Percentiles rank a stretch among this genome's conserved stretches.
phyloP scores from a whole-genome alignment of 2,113 vertebrate species.

The Pardalotus punctatus region DNA sequence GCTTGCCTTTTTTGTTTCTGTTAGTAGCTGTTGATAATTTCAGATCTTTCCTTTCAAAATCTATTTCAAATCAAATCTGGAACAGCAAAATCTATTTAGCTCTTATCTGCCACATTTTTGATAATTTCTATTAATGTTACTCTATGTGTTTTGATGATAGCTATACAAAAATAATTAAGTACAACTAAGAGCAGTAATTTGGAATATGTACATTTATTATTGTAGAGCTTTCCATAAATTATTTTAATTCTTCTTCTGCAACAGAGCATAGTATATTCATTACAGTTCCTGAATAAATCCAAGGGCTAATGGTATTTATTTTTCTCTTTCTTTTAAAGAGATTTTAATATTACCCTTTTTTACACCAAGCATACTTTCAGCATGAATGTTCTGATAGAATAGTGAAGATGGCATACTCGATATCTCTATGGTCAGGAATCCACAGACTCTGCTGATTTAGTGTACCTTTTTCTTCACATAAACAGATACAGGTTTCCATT shows the following conservation, averaged over 20 bases:
- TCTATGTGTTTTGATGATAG: neutral
- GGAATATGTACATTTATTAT: neutral
- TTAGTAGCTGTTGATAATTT: conserved; percentile 50
- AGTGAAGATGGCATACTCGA: neutral
- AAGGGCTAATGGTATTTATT: neutral
- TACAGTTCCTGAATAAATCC: neutral
- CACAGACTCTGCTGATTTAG: neutral
- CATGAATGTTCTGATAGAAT: neutral
- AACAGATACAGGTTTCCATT: neutral
- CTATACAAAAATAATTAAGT: conserved; percentile 24
- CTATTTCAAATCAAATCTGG: neutral
- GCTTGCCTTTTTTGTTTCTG: conserved; percentile 48
- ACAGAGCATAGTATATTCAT: neutral
- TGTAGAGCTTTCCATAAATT: neutral
- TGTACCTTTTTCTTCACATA: neutral
- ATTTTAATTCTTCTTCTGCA: neutral
- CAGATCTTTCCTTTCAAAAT: conserved; percentile 33
- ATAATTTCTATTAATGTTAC: conserved; percentile 28
- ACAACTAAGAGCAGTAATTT: neutral
- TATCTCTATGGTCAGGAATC: neutral
- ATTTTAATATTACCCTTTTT: neutral
- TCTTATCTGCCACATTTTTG: conserved; percentile 15
- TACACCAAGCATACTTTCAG: neutral
- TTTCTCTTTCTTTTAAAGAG: neutral
- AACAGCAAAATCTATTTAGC: conserved; percentile 1